Evolutionary conservation across 2,797 vertebrate species (phyloP).

Genomic region (Gymnoscopelus microlampas): DNA sequence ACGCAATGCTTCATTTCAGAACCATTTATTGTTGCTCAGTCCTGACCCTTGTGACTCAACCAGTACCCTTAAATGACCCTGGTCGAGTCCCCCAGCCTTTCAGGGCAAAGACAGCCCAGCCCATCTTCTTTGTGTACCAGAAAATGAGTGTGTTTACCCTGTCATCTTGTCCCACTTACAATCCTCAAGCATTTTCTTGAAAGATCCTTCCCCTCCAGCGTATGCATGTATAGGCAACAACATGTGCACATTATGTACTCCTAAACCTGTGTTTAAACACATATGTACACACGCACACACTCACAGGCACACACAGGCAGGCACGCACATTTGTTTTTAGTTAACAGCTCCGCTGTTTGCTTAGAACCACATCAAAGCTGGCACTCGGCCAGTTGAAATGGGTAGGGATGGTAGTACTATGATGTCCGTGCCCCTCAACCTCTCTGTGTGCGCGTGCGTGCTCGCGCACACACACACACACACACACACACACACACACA

Average conservation of each 20-base stretch:
- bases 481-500: conserved; percentile 21
- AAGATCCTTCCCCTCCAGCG: conserved; percentile 39
- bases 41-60: too few species aligned
- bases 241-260: too few species aligned
- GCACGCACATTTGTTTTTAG: conserved; percentile 59
- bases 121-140: conserved; percentile 8
- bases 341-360: conserved; percentile 66
- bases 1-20: too few species aligned
- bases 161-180: conserved; percentile 44
- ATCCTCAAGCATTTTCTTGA: conserved; percentile 42
- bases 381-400: conserved; percentile 54
- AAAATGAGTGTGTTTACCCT: conserved; percentile 48
- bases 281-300: background rate
- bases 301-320: background rate
- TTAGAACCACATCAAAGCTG: conserved; percentile 67
- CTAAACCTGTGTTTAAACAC: too few species aligned
- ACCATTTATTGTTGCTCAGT: too few species aligned
- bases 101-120: conserved; percentile 35
- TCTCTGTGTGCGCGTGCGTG: background rate
- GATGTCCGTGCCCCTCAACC: background rate
- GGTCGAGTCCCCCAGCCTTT: conserved; percentile 9
- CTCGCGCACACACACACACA: background rate
- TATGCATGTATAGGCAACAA: background rate
- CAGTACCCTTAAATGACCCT: background rate
- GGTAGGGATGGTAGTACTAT: conserved; percentile 45